These are phyloP conservation scores for Lophochroa leadbeateri DNA, from an alignment of 2,113 vertebrate species.

Conservation along the genomic window DNA sequence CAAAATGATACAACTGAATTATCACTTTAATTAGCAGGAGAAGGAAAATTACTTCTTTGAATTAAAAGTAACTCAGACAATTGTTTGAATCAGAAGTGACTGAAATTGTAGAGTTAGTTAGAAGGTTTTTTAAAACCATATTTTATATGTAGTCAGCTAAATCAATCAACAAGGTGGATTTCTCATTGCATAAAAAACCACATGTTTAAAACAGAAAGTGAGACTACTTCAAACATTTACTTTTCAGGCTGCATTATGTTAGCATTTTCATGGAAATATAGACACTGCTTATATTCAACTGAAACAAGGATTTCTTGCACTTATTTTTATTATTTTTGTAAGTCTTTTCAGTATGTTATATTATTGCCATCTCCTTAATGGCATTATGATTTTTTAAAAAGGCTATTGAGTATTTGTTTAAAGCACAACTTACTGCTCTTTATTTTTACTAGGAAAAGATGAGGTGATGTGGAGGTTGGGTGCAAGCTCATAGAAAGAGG, in stretches of 20 bases:
- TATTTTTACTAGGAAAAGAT: neutral
- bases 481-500: neutral
- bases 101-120: neutral
- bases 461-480: neutral
- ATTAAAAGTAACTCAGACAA: neutral
- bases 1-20: neutral
- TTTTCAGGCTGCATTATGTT: neutral
- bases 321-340: neutral
- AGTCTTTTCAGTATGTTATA: neutral
- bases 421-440: neutral
- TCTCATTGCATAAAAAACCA: neutral
- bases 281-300: neutral
- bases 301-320: neutral
- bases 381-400: neutral
- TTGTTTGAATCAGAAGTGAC: neutral
- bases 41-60: neutral
- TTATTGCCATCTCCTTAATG: neutral
- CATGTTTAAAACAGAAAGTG: neutral
- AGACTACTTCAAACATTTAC: neutral
- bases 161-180: neutral
- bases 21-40: neutral
- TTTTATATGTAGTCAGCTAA: neutral
- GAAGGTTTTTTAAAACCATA: neutral
- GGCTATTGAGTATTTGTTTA: neutral
- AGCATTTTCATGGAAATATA: constrained; percentile 18